A percentile compares a stretch with the other conserved stretches of the same genome.
Conservation (phyloP, 2,888 invertebrate species). For the Hydrotaea diabolus region DNA sequence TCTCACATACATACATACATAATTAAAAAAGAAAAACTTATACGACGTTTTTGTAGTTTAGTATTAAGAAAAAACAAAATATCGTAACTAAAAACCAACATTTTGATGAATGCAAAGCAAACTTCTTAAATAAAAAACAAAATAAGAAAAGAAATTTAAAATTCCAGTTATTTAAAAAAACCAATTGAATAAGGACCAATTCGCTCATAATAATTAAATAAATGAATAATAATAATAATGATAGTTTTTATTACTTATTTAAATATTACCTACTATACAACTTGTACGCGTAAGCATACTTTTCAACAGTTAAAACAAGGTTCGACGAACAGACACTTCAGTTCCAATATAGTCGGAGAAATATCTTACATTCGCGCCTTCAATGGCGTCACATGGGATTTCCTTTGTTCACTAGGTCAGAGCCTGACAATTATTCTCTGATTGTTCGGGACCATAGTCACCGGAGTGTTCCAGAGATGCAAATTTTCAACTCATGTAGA, state of each 20-base stretch:
- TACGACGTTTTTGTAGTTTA: constrained; percentile 34
- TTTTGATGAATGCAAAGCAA: constrained; percentile 55
- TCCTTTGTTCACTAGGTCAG: too few species aligned
- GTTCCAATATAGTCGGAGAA: not conserved
- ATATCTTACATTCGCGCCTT: not conserved
- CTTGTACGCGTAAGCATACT: constrained; percentile 42
- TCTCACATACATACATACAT: constrained; percentile 48
- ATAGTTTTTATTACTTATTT: constrained; percentile 35
- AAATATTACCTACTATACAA: constrained; percentile 49
- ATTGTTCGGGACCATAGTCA: too few species aligned
- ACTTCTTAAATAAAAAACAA: constrained; percentile 69
- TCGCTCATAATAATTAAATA: constrained; percentile 65
- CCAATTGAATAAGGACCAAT: constrained; percentile 68
- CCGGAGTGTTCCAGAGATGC: too few species aligned
- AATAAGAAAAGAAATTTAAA: constrained; percentile 58
- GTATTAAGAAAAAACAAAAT: constrained; percentile 26
- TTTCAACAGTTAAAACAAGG: constrained; percentile 48
- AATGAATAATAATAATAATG: not conserved
- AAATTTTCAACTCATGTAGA: too few species aligned
- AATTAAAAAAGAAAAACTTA: constrained; percentile 13
- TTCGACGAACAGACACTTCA: not conserved
- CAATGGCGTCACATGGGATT: not conserved
- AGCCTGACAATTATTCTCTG: too few species aligned
- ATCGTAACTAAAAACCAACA: constrained; percentile 36
- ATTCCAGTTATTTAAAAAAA: constrained; percentile 60